A percentile compares a stretch with the other conserved stretches of the same genome.
Conservation (phyloP, 2,888 invertebrate genomes). For the Diploptera punctata region DNA sequence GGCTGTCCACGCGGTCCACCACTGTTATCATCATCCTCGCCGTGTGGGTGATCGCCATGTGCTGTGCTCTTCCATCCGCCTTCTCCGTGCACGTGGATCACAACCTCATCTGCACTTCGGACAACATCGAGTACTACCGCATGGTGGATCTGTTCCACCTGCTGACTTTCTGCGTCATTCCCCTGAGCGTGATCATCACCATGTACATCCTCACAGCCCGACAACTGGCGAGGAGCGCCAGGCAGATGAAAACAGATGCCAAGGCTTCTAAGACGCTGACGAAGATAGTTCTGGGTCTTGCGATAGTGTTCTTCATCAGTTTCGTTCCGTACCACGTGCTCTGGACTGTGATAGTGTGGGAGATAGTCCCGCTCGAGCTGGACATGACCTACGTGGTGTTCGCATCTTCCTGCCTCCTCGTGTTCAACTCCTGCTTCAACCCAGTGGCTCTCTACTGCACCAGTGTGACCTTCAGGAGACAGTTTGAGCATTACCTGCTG, state of each 20-base stretch:
- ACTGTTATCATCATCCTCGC: neutral
- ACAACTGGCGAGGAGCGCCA: neutral
- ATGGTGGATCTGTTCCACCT: constrained; percentile 5
- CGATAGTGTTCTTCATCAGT: constrained; percentile 19
- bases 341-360: constrained; percentile 14
- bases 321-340: constrained; percentile 22
- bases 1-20: neutral
- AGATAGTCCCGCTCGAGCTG: neutral
- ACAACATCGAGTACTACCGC: constrained; percentile 14
- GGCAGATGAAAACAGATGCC: neutral
- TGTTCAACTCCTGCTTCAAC: constrained; percentile 14
- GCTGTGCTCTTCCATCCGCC: constrained; percentile 7
- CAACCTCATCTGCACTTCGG: constrained; percentile 1
- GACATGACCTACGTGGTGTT: constrained; percentile 21
- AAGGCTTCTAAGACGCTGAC: constrained; percentile 13
- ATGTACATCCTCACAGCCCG: constrained; percentile 17
- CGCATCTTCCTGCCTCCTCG: constrained; percentile 8
- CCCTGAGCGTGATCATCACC: neutral
- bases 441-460: constrained; percentile 10
- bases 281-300: constrained; percentile 9
- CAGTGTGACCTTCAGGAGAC: constrained; percentile 8
- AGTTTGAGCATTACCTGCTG: constrained; percentile 5
- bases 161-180: neutral
- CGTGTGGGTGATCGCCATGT: neutral
- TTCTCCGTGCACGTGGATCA: constrained; percentile 14